phyloP scores from a whole-genome alignment of 2,888 invertebrate genomes.

The Aspidiotus destructor region DNA sequence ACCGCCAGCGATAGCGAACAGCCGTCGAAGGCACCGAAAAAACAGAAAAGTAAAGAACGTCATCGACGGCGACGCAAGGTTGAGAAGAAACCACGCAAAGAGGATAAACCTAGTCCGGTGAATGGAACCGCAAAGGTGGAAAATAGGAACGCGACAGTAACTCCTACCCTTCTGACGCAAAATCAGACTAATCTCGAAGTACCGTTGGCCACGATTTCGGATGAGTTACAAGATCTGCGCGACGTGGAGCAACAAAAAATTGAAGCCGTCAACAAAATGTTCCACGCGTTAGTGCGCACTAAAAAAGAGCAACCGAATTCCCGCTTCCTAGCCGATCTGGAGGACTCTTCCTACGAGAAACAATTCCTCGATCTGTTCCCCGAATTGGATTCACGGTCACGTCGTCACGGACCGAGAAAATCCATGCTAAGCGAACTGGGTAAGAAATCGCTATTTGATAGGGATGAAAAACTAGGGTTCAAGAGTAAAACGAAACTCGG shows the following conservation, averaged over 20 bases:
- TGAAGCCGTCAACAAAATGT: conserved; percentile 14
- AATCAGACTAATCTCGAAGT: neutral
- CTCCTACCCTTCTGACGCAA: neutral
- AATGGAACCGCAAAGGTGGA: neutral
- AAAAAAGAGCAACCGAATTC: conserved; percentile 24
- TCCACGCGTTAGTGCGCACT: conserved; percentile 7
- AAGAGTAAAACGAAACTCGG: conserved; percentile 24
- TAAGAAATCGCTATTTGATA: conserved; percentile 4
- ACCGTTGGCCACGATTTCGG: neutral
- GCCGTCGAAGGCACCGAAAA: neutral
- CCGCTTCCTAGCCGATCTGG: conserved; percentile 6
- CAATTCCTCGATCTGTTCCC: conserved; percentile 34
- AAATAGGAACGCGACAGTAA: neutral
- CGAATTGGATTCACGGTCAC: conserved; percentile 10
- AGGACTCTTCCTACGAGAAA: conserved; percentile 33
- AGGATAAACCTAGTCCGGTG: neutral
- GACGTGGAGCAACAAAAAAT: conserved; percentile 25
- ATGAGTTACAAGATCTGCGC: neutral
- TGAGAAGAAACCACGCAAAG: neutral
- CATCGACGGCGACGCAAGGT: conserved; percentile 6
- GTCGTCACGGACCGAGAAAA: neutral
- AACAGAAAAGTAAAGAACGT: conserved; percentile 6
- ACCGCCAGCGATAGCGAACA: conserved; percentile 33
- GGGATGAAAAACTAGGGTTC: conserved; percentile 17
- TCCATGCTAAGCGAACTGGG: conserved; percentile 8